A percentile compares a stretch with the other conserved stretches of the same genome.
Evolutionary conservation across 2,113 vertebrate genomes (phyloP).

Genomic region (Sphyrna mokarran): DNA sequence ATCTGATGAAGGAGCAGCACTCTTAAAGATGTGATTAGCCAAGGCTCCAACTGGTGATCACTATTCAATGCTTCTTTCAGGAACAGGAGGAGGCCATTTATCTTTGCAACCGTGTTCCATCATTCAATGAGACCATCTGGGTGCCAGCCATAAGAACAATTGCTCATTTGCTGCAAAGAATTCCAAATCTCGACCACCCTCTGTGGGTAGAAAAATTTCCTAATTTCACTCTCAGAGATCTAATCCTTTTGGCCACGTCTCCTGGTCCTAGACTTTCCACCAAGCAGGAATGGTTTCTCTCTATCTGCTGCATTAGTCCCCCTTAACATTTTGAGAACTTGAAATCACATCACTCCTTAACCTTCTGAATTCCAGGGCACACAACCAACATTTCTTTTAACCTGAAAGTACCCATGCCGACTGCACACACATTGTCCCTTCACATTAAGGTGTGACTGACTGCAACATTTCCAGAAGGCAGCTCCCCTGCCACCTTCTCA

Average conservation of each 20-base stretch:
- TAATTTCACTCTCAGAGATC: neutral
- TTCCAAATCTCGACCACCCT: neutral
- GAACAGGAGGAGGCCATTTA: neutral
- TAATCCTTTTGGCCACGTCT: neutral
- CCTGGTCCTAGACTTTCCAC: neutral
- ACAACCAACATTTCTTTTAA: neutral
- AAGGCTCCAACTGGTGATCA: neutral
- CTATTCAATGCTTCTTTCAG: neutral
- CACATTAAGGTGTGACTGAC: neutral
- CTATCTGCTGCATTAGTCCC: neutral
- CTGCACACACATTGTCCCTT: neutral
- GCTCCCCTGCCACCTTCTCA: neutral
- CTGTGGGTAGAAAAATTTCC: neutral
- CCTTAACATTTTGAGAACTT: neutral
- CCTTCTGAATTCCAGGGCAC: neutral
- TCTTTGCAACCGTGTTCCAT: neutral
- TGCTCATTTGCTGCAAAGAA: neutral
- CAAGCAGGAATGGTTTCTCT: neutral
- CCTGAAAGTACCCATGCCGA: neutral
- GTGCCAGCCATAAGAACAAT: neutral
- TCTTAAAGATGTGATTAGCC: neutral
- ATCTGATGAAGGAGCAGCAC: no score
- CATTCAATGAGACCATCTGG: neutral
- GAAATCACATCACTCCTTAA: neutral
- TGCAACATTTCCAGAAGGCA: no score